These are phyloP conservation scores for Cossypha dichroa DNA, from an alignment of 2,797 vertebrate species.

Conservation along the genomic window DNA sequence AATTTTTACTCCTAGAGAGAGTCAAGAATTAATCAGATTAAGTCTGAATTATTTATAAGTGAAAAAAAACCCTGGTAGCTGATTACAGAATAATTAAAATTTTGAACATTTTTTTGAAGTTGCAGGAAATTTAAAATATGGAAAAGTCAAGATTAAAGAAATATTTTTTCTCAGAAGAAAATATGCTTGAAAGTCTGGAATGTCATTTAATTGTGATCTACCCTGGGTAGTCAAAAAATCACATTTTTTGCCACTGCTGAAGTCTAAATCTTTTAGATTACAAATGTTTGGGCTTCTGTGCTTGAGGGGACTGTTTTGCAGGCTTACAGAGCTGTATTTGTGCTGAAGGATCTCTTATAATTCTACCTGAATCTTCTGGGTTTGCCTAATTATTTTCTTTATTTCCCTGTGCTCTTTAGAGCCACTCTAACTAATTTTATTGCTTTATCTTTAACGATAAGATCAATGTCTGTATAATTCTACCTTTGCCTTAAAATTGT, in stretches of 20 bases:
- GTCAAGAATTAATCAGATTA: background rate
- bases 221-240: background rate
- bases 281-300: background rate
- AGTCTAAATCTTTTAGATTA: background rate
- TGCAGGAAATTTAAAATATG: background rate
- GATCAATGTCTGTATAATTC: background rate
- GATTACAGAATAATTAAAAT: background rate
- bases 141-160: background rate
- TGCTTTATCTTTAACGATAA: background rate
- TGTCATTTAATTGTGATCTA: background rate
- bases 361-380: background rate
- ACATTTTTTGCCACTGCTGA: background rate
- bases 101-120: background rate
- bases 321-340: background rate
- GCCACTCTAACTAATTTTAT: background rate
- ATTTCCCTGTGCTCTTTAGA: background rate
- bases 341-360: background rate
- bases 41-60: background rate
- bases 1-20: background rate
- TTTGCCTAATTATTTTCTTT: background rate
- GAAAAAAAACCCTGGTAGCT: background rate
- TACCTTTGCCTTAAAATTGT: background rate
- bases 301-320: background rate
- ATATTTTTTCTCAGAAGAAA: background rate
- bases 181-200: background rate